A percentile compares a stretch with the other conserved stretches of the same genome.
phyloP scores from a whole-genome alignment of 2,888 invertebrate genomes.

The Drosophila atroscutellata region DNA sequence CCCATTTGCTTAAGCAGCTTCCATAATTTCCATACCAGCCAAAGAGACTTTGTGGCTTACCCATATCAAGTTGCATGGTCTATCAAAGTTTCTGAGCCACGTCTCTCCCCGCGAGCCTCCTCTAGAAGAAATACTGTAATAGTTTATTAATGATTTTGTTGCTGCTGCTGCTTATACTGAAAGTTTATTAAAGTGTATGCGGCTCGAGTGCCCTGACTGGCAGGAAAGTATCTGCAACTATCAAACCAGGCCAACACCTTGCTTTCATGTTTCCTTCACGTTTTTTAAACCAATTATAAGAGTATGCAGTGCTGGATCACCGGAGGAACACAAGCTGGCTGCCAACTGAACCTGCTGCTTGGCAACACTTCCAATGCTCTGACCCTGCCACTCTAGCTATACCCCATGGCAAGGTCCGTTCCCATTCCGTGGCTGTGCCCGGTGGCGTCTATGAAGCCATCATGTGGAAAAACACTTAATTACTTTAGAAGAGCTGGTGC shows the following conservation, averaged over 20 bases:
- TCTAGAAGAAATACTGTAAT: conserved; percentile 65
- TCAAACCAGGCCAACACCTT: conserved; percentile 69
- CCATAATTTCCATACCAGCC: conserved; percentile 25
- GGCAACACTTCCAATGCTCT: conserved; percentile 42
- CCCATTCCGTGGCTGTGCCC: conserved; percentile 15
- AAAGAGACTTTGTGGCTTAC: conserved; percentile 58
- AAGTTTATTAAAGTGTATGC: conserved; percentile 69
- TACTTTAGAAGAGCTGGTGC: conserved; percentile 77
- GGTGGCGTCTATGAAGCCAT: conserved; percentile 74
- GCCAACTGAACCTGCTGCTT: conserved; percentile 19
- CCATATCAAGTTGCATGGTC: conserved; percentile 63
- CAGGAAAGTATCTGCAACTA: conserved; percentile 66
- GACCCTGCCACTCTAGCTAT: not conserved
- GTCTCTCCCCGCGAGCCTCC: not conserved
- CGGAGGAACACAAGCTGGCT: conserved; percentile 25
- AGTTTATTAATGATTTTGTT: conserved; percentile 77
- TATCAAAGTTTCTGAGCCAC: conserved; percentile 49
- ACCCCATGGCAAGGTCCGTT: not conserved
- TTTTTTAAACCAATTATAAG: conserved; percentile 80
- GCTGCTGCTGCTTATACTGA: conserved; percentile 34
- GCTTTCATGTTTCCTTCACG: conserved; percentile 54
- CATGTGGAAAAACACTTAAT: conserved; percentile 78
- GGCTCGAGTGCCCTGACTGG: conserved; percentile 25
- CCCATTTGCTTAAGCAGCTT: conserved; percentile 42
- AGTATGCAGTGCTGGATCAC: conserved; percentile 55